Conservation (phyloP, 2,888 invertebrate genomes). For the Drosophila anomelani region DNA sequence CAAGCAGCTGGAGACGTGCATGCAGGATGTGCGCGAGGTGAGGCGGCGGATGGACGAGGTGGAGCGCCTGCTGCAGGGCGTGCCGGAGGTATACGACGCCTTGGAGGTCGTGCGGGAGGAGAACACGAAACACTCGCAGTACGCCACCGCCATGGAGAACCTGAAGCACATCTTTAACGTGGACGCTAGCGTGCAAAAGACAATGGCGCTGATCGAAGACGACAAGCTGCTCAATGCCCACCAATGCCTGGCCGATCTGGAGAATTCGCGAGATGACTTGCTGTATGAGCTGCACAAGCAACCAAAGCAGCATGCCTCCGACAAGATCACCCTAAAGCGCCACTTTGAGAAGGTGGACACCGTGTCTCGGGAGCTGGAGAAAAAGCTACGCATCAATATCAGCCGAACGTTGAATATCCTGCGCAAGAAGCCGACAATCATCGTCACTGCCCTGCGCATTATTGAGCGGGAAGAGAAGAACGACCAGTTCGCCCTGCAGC, state of each 20-base stretch:
- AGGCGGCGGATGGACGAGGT: constrained; percentile 90
- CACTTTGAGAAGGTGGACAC: constrained; percentile 98
- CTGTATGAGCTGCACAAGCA: constrained; percentile 97
- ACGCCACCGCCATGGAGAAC: constrained; percentile 99
- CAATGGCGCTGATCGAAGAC: constrained; percentile 96
- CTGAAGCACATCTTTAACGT: constrained; percentile 99
- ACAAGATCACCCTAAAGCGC: constrained; percentile 96
- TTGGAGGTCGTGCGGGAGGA: constrained; percentile 95
- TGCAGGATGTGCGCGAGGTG: constrained; percentile 93
- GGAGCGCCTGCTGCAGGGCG: constrained; percentile 89
- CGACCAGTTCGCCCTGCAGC: constrained; percentile 93
- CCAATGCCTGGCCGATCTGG: constrained; percentile 96
- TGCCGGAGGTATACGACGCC: constrained; percentile 92
- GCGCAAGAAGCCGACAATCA: constrained; percentile 96
- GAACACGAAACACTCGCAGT: constrained; percentile 97
- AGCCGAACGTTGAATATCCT: constrained; percentile 97
- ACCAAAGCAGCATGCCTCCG: constrained; percentile 93
- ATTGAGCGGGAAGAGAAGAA: constrained; percentile 98
- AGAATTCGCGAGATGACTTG: constrained; percentile 98
- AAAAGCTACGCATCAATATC: constrained; percentile 95
- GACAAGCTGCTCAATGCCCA: constrained; percentile 98
- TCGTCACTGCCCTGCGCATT: constrained; percentile 97
- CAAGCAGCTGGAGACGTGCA: constrained; percentile 93
- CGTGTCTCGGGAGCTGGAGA: constrained; percentile 94
- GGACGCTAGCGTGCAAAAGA: constrained; percentile 97